These are phyloP conservation scores for Patella caerulea DNA, from an alignment of 2,888 invertebrate species.

Conservation along the genomic window DNA sequence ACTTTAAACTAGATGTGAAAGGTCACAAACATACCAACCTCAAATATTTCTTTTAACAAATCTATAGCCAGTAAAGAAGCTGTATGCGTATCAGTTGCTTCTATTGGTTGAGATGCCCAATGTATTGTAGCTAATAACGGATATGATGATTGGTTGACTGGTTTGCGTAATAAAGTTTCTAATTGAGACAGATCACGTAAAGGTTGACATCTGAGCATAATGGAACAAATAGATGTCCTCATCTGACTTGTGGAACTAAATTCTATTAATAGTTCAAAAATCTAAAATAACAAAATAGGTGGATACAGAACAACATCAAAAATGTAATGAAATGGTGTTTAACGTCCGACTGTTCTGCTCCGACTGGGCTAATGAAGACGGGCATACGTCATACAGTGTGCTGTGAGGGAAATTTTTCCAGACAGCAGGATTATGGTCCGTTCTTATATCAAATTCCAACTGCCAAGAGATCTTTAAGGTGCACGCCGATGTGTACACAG, in stretches of 20 bases:
- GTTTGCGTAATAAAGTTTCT: conserved; percentile 34
- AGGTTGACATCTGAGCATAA: conserved; percentile 26
- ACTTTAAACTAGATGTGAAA: not conserved
- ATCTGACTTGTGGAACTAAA: conserved; percentile 4
- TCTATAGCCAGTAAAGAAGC: conserved; percentile 59
- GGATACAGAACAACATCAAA: not conserved
- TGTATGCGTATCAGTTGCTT: conserved; percentile 43
- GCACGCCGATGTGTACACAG: too few species aligned
- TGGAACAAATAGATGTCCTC: conserved; percentile 21
- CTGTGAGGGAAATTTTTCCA: too few species aligned
- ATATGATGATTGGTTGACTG: conserved; percentile 48
- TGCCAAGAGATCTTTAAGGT: too few species aligned
- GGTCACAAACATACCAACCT: conserved; percentile 36
- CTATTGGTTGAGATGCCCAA: conserved; percentile 62
- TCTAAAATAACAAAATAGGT: not conserved
- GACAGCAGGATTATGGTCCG: too few species aligned
- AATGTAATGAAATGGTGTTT: conserved; percentile 12
- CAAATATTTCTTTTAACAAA: conserved; percentile 51
- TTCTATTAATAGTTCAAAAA: not conserved
- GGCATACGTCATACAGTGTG: too few species aligned
- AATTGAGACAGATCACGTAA: conserved; percentile 40
- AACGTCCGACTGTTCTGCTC: too few species aligned
- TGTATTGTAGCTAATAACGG: conserved; percentile 61
- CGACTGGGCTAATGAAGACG: too few species aligned
- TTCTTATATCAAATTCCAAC: too few species aligned